Conservation (phyloP, 2,113 vertebrate species). For the Fulica atra region DNA sequence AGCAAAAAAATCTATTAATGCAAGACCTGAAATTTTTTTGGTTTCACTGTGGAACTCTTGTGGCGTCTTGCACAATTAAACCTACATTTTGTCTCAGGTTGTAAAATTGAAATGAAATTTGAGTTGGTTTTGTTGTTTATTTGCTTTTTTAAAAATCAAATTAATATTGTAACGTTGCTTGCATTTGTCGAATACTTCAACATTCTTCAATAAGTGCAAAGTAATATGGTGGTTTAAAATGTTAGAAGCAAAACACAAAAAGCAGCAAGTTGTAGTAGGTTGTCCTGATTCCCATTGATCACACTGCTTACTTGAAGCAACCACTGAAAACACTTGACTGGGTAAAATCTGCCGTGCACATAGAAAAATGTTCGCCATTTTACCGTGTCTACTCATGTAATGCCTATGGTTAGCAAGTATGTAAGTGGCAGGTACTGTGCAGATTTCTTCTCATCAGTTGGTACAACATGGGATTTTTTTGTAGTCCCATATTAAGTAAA, state of each 20-base stretch:
- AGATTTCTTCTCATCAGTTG: background rate
- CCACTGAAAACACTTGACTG: background rate
- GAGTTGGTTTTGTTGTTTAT: no score
- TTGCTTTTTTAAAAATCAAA: background rate
- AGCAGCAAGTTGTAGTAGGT: background rate
- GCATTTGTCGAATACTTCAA: background rate
- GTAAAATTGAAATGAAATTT: background rate
- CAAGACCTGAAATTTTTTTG: background rate
- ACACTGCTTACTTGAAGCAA: background rate
- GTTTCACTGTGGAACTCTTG: background rate
- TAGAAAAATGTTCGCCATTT: background rate
- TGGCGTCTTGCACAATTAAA: background rate
- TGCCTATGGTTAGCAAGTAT: background rate
- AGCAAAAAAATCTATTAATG: background rate
- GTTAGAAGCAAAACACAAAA: background rate
- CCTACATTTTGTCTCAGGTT: background rate
- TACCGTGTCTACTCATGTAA: background rate
- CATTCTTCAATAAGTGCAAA: background rate
- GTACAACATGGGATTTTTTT: background rate
- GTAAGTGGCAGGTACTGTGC: background rate
- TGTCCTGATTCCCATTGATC: background rate
- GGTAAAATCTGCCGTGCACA: background rate
- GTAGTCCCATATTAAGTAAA: background rate
- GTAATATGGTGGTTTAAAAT: background rate
- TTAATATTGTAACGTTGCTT: background rate